Conservation (phyloP, 2,888 invertebrate genomes). For the Folsomia candida region DNA sequence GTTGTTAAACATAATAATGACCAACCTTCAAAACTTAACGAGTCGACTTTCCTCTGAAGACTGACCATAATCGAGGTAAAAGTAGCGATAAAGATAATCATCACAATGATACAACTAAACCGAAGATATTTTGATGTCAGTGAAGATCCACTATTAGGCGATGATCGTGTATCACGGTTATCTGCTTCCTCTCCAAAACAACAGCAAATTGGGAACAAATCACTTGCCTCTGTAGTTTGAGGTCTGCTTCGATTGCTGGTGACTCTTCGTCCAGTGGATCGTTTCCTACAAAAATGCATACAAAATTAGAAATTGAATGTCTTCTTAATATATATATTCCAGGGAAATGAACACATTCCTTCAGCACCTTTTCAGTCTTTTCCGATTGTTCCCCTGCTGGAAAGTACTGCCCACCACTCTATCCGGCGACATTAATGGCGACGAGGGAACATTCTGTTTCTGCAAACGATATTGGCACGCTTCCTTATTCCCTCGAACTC, state of each 20-base stretch:
- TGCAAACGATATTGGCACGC: not conserved
- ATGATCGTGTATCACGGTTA: constrained; percentile 5
- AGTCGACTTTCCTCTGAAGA: constrained; percentile 30
- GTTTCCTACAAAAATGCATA: constrained; percentile 18
- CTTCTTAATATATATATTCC: not conserved
- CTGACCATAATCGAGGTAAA: constrained; percentile 29
- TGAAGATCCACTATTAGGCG: not conserved
- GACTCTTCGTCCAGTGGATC: constrained; percentile 28
- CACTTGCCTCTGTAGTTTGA: not conserved
- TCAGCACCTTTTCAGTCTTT: constrained; percentile 27
- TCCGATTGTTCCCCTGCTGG: constrained; percentile 6
- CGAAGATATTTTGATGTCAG: constrained; percentile 25
- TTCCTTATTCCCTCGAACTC: constrained; percentile 16
- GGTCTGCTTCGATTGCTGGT: constrained; percentile 18
- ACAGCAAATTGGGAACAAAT: constrained; percentile 27
- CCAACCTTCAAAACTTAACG: constrained; percentile 27
- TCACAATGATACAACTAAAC: constrained; percentile 25
- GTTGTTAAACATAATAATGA: too few species aligned
- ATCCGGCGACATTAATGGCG: constrained; percentile 7
- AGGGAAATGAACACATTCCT: not conserved
- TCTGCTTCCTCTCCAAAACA: constrained; percentile 30
- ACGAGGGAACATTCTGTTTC: constrained; percentile 5
- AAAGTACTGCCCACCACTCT: too few species aligned
- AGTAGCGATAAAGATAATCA: constrained; percentile 22
- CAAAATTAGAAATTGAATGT: not conserved